Evolutionary conservation across 1,140 invertebrate species (phyloP).

Genomic region (Pseudomyrmex concolor): DNA sequence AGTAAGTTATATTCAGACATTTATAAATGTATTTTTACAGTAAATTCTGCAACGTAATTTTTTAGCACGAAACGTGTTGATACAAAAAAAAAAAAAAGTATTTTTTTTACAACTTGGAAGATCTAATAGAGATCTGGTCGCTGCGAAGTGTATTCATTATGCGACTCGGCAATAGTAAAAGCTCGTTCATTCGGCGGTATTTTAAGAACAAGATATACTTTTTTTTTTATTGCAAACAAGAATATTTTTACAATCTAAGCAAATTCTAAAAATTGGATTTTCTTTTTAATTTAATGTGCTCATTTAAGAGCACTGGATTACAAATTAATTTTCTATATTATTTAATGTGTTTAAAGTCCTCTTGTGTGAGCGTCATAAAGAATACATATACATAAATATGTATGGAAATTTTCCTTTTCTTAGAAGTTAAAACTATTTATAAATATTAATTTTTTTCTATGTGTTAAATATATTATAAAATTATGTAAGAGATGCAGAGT

Average conservation of each 20-base stretch:
- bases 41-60: no score
- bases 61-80: no score
- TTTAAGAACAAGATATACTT: constrained; percentile 65
- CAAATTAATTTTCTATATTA: constrained; percentile 62
- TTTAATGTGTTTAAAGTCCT: constrained; percentile 70
- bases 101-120: constrained; percentile 31
- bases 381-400: constrained; percentile 40
- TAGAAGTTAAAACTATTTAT: background rate
- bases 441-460: background rate
- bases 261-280: constrained; percentile 29
- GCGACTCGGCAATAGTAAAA: constrained; percentile 25
- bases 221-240: constrained; percentile 48
- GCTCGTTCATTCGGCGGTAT: constrained; percentile 63
- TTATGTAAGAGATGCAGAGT: no score
- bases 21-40: no score
- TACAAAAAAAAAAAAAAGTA: no score
- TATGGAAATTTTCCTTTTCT: background rate
- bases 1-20: no score
- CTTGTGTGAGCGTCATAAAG: constrained; percentile 69
- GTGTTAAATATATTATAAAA: no score
- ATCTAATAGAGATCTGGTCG: constrained; percentile 31
- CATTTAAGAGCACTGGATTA: constrained; percentile 71
- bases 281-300: constrained; percentile 65
- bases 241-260: constrained; percentile 52
- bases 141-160: constrained; percentile 17